These are phyloP conservation scores for Trinectes maculatus DNA, from an alignment of 2,113 vertebrate genomes.

Conservation along the genomic window DNA sequence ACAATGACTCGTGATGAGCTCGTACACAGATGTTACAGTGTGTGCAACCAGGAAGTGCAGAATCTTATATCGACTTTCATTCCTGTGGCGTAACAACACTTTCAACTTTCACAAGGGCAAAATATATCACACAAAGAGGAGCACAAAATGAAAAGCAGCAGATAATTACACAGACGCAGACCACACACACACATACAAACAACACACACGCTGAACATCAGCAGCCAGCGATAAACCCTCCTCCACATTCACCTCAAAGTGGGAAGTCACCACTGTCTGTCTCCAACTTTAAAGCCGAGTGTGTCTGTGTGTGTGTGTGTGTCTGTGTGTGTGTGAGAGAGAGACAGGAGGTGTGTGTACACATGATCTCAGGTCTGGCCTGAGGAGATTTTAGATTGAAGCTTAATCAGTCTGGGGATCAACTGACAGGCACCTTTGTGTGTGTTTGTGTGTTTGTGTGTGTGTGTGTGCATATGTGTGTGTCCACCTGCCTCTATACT, in stretches of 20 bases:
- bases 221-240: too few relatives aligned
- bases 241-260: conserved; percentile 16
- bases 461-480: conserved; percentile 35
- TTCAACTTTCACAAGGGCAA: too few relatives aligned
- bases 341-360: conserved; percentile 3
- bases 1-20: too few relatives aligned
- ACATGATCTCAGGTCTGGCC: conserved; percentile 60
- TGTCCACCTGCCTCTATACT: conserved; percentile 20
- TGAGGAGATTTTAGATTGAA: conserved; percentile 75
- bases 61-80: too few relatives aligned
- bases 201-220: too few relatives aligned
- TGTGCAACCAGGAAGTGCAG: too few relatives aligned
- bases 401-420: conserved; percentile 79
- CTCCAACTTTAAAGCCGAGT: conserved; percentile 39
- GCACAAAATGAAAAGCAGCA: too few relatives aligned
- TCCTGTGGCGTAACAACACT: too few relatives aligned
- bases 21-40: too few relatives aligned
- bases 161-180: too few relatives aligned
- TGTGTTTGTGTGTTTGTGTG: conserved; percentile 31
- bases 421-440: conserved; percentile 65
- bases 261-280: conserved; percentile 5
- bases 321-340: conserved; percentile 18
- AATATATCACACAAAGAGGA: too few relatives aligned
- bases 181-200: too few relatives aligned
- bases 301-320: conserved; percentile 23